These are phyloP conservation scores for Cancer borealis DNA, from an alignment of 2,888 invertebrate genomes.

Conservation along the genomic window DNA sequence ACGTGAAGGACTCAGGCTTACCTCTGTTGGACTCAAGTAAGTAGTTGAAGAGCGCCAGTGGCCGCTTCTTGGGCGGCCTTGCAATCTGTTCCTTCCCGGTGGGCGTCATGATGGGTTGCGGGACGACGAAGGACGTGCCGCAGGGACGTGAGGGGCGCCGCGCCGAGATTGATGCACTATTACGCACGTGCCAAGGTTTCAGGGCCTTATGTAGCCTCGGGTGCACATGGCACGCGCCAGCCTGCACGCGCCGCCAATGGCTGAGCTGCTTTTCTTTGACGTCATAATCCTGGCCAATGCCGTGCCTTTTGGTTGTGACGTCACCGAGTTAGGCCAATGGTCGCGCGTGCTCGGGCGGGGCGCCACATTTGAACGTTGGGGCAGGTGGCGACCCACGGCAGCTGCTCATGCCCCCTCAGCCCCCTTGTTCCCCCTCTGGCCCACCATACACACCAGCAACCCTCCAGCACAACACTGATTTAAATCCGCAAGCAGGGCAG, in stretches of 20 bases:
- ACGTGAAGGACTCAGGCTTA: conserved; percentile 14
- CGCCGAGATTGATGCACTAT: conserved; percentile 74
- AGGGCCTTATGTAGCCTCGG: conserved; percentile 71
- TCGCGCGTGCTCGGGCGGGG: conserved; percentile 64
- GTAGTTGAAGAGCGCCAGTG: conserved; percentile 68
- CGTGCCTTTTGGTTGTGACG: conserved; percentile 25
- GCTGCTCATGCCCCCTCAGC: conserved; percentile 49
- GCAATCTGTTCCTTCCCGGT: conserved; percentile 65
- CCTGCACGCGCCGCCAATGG: conserved; percentile 70
- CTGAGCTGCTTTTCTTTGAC: conserved; percentile 34
- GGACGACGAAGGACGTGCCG: conserved; percentile 24
- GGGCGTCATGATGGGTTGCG: conserved; percentile 44
- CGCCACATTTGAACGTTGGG: conserved; percentile 73
- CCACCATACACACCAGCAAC: background rate
- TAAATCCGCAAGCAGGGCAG: conserved; percentile 64
- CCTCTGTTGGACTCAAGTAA: conserved; percentile 46
- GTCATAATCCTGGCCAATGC: conserved; percentile 57
- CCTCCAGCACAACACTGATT: conserved; percentile 62
- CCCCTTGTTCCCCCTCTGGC: background rate
- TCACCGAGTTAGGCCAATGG: conserved; percentile 60
- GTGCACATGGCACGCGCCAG: conserved; percentile 72
- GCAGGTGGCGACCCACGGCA: conserved; percentile 66
- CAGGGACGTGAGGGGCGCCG: conserved; percentile 52
- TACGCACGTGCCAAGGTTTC: conserved; percentile 67
- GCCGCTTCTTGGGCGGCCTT: conserved; percentile 76